A percentile compares a stretch with the other conserved stretches of the same genome.
phyloP scores from a whole-genome alignment of 2,113 vertebrate genomes.

The Mustelus asterias region DNA sequence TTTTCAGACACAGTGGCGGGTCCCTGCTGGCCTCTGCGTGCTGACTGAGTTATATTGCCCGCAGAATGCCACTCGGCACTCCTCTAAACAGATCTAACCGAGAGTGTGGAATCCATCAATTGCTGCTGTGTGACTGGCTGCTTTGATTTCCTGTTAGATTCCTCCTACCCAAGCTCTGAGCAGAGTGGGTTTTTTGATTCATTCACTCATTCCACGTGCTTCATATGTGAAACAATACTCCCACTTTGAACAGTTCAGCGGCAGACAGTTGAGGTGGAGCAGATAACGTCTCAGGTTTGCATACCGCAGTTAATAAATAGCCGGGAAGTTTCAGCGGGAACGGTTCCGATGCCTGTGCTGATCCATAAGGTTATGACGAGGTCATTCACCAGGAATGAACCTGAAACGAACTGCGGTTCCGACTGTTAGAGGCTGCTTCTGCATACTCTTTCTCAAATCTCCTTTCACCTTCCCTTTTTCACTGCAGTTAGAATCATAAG shows the following conservation, averaged over 20 bases:
- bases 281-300: not conserved
- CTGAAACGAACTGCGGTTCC: not conserved
- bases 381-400: not conserved
- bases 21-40: not conserved
- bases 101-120: not conserved
- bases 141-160: not conserved
- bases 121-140: no score
- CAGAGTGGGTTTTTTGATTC: not conserved
- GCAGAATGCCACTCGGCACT: not conserved
- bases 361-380: not conserved
- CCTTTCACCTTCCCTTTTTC: not conserved
- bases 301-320: not conserved
- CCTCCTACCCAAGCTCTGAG: not conserved
- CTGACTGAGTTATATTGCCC: not conserved
- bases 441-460: not conserved
- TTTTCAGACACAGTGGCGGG: not conserved
- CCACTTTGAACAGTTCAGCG: not conserved
- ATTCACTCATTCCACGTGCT: no score
- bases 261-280: not conserved
- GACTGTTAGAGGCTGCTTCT: no score
- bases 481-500: not conserved
- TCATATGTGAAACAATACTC: not conserved
- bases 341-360: not conserved
- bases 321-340: not conserved
- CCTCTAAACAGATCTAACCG: not conserved